These are phyloP conservation scores for Thysanoteuthis rhombus DNA, from an alignment of 2,888 invertebrate species.

Conservation along the genomic window DNA sequence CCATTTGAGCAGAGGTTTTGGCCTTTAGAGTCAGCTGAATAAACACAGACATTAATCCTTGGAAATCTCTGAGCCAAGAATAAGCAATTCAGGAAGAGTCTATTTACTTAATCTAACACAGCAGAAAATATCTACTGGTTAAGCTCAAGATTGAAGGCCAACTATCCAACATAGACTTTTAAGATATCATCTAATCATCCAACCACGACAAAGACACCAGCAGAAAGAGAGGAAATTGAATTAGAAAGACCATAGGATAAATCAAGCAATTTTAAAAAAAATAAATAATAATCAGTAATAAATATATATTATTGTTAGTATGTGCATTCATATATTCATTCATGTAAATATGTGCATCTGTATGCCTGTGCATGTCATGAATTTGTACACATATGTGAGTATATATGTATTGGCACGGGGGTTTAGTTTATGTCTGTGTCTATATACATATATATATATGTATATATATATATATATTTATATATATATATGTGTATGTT, in stretches of 20 bases:
- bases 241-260: not conserved
- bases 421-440: not conserved
- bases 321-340: not conserved
- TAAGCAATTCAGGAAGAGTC: constrained; percentile 12
- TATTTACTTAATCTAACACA: constrained; percentile 12
- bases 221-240: not conserved
- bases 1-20: constrained; percentile 12
- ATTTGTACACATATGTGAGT: no score
- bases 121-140: not conserved
- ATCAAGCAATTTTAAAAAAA: not conserved
- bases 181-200: not conserved
- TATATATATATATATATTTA: not conserved
- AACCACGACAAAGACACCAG: not conserved
- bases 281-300: not conserved
- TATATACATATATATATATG: not conserved
- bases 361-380: not conserved
- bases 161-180: not conserved
- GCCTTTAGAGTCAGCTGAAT: not conserved
- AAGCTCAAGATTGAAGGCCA: not conserved
- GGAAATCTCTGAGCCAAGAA: not conserved
- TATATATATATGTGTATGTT: not conserved
- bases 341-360: not conserved
- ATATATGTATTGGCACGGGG: no score
- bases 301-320: not conserved
- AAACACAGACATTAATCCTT: constrained; percentile 12